Evolutionary conservation across 2,888 invertebrate genomes (phyloP), one percentile per base, ranked within the genome.

Genomic region (Caenorhabditis sp.): DNA sequence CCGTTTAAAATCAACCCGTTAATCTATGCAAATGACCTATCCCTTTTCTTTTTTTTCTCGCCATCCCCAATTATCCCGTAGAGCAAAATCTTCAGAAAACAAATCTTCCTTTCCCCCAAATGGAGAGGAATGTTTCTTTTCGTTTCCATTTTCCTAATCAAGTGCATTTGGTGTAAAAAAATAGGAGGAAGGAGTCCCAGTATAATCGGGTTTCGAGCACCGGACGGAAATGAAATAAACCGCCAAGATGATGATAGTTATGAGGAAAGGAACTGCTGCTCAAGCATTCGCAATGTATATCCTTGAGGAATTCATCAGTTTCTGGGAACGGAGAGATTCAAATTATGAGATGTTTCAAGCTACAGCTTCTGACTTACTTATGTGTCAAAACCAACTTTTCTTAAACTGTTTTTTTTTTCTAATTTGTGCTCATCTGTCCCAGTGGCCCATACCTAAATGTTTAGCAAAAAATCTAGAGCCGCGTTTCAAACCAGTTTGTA

Each of bases 11-110:
- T 56, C 54, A 58, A 38, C 68, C 61, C 75, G 66, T 69, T 79
- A 64, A 79, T 79, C 79, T 79, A 79, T 79, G 79, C 70, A 79
- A 79, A 79, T 79, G 79, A 79, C 70, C 79, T 58, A 56, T 64
- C 47, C 56, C 28, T 54, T 47, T 63, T 47, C 47, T 56, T 44
- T 12, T 38, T 41, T 8, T 47, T 10, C 44, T 28, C 38, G 12
- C 54, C 24, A 6, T 28, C 72, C 79, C 44, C 31, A 31, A 56
- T 61, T 74, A 49, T 73, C 59, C 28, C 35, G 16, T 38, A 22
- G n/a, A 19, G 22, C 63, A 63, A 44, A 54, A 12, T 35, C 26
- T 68, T 38, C 28, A 26, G 26, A 54, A n/a, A 54, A 54, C 47
- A 47, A 47, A 47, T 47, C 47, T 47, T 66, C 51, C 66, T 12